Base-by-base conservation (phyloP, 2,888 invertebrate genomes). In the Drosophila kambysellisi region DNA sequence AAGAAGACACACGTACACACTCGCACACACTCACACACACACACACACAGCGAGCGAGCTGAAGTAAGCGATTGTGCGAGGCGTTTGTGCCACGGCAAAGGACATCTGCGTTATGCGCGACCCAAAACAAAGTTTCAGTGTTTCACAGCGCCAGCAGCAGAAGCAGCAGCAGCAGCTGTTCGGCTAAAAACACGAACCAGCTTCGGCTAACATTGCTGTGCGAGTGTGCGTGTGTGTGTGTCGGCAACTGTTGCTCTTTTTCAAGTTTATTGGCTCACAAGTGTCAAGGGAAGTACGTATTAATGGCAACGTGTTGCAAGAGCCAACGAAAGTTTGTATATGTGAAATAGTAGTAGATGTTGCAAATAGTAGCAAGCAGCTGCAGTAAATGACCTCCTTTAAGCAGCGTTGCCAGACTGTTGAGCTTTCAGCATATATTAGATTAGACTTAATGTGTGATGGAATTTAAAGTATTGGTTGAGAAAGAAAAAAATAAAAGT, bases 231-330 rank as follows among this genome's bases (percentile, higher is more conserved):
- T 50, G 71, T 46, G 62, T 51, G 60, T 72, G 65, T 62, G 48
- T 79, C 81, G 83, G 90, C 91, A 91, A 91, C 91, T 91, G 91
- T 91, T 91, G 91, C 91, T 91, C 91, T 88, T 91, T 91, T 86
- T 86, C 86, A 86, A 91, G 90, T 91, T 90, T 88, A 89, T 86
- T 89, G 90, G 87, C 89, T 91, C 89, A 80, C 83, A 84, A 87
- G 89, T 87, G 89, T 83, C 88, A 88, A 84, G 83, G 88, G 83
- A 84, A 83, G 83, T 74, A 85, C 73, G 85, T 88, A 89, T 77
- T 89, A 89, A 87, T 87, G 87, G 86, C 89, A 87, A 87, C 89
- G 87, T 88, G 88, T 89, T 89, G 88, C 86, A 77, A 82, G 77
- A 79, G 69, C 54, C 76, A 69, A 57, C 33, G 8, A 25, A 37